Base-by-base conservation (phyloP, 2,113 vertebrate species). In the Phylloscopus trochilus region DNA sequence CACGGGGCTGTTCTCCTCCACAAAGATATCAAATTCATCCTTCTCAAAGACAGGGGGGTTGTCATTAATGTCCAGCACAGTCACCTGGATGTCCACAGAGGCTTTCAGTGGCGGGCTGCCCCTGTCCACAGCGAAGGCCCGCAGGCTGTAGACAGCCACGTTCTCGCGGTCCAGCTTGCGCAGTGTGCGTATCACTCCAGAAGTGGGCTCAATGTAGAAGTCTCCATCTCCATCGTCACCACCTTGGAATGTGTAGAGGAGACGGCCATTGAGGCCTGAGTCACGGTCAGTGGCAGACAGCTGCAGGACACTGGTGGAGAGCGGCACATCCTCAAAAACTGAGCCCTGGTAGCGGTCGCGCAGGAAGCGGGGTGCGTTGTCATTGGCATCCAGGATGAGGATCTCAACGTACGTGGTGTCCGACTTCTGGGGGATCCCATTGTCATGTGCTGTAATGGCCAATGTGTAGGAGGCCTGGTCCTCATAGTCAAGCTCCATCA, bases 361-460 rank as follows among this genome's bases (percentile, higher is more conserved):
- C 62, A 98, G 94, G 94, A 99, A 99, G 77, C 97, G 98, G 3
- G 99, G 99, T 0, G 94, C 90, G 0, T 99, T 99, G 95, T 99
- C 99, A 3, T 99, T 99, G 78, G 99, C 99, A 12, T 99, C 99
- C 5, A 98, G 86, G 79, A 99, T 97, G 13, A 99, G 98, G 47
- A 99, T 99, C 97, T 99, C 99, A 15, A 99, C 98, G 0, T 99
- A 99, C 0, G 99, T 99, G 56, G 98, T 99, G 79, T 99, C 99
- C 0, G 99, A 99, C 85, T 99, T 99, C 96, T 99, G 99, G 2
- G 99, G 99, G 92, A 99, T 99, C 52, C 99, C 99, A 0, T 99
- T 99, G 97, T 99, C 99, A 9, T 97, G 98, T 22, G 99, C 99
- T 0, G 98, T 99, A 92, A 99, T 98, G 83, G 98, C 99, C 95